phyloP scores from a whole-genome alignment of 2,797 vertebrate species.

The Ibycter americanus region DNA sequence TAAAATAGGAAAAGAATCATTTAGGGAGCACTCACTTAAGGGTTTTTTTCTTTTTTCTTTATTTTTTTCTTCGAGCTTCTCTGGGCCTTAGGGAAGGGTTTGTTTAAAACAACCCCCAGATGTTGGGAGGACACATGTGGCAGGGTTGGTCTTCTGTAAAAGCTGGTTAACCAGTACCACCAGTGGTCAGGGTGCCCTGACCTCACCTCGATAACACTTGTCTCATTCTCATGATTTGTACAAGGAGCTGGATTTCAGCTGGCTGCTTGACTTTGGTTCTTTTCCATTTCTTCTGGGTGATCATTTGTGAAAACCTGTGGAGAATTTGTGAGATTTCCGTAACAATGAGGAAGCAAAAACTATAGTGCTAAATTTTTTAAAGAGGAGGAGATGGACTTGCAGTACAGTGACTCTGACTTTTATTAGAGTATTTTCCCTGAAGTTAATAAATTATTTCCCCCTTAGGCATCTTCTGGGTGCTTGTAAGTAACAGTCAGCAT shows the following conservation, averaged over 20 bases:
- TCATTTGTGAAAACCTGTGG: background rate
- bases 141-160: background rate
- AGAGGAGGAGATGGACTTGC: background rate
- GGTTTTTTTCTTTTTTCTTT: background rate
- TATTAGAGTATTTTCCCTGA: background rate
- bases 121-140: background rate
- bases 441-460: conserved; percentile 7
- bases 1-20: background rate
- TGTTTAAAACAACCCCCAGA: background rate
- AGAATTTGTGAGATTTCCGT: background rate
- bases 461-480: background rate
- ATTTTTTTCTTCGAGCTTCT: background rate
- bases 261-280: background rate
- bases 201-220: background rate
- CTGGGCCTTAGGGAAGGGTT: background rate
- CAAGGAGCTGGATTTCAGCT: background rate
- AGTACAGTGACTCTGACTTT: background rate
- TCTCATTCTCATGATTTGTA: background rate
- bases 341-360: background rate
- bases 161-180: background rate
- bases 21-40: background rate
- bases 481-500: background rate
- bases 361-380: background rate
- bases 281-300: background rate
- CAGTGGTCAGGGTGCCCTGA: background rate